phyloP scores from a whole-genome alignment of 2,888 invertebrate genomes.

The Ectobius pallidus region DNA sequence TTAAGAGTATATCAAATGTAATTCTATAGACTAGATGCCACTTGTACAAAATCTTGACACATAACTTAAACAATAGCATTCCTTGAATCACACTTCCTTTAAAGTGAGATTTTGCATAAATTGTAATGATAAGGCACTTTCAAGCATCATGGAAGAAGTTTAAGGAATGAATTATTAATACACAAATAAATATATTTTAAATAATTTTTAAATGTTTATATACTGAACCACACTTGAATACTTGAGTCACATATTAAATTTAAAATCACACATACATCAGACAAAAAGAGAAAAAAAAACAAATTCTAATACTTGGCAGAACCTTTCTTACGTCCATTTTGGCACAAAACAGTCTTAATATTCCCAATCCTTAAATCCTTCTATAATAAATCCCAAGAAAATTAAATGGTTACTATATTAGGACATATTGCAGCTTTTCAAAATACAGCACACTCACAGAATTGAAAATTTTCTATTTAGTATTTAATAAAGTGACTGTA shows the following conservation, averaged over 20 bases:
- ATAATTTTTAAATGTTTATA: not conserved
- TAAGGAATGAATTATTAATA: conserved; percentile 4
- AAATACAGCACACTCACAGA: too few relatives aligned
- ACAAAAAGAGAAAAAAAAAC: conserved; percentile 8
- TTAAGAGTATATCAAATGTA: not conserved
- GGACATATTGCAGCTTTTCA: not conserved
- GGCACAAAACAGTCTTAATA: conserved; percentile 15
- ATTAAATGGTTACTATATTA: not conserved
- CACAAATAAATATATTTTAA: not conserved
- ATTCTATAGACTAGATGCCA: not conserved
- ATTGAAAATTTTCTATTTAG: too few relatives aligned
- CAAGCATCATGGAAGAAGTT: not conserved
- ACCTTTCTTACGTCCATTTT: not conserved
- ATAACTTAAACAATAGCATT: not conserved
- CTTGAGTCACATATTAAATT: conserved; percentile 9
- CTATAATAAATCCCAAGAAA: not conserved
- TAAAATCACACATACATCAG: conserved; percentile 11
- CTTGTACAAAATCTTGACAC: not conserved
- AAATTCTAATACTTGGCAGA: conserved; percentile 17
- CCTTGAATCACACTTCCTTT: not conserved
- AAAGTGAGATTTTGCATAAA: too few relatives aligned
- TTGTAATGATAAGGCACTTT: not conserved
- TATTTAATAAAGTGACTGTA: too few relatives aligned
- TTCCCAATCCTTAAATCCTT: not conserved
- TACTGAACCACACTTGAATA: not conserved